Evolutionary conservation across 2,113 vertebrate genomes (phyloP), one percentile per base, ranked within the genome.

Genomic region (Gymnogyps californianus): DNA sequence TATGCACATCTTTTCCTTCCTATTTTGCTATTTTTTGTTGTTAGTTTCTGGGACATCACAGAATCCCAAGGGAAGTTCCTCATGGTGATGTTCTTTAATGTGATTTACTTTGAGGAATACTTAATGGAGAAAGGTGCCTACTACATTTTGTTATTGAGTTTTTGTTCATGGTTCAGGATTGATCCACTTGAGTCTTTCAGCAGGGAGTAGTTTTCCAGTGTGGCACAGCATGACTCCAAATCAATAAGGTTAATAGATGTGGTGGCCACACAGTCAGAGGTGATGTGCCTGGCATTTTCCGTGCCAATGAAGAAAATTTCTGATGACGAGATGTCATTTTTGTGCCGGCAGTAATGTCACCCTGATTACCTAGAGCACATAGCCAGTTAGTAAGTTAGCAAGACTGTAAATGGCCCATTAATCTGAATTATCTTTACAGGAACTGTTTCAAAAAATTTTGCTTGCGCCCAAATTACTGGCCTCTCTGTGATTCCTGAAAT

Each of bases 221-320:
- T 98, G 98, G 95, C 98, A 98, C 99, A 99, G 99, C 98, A 94
- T 96, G 99, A 97, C 96, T 98, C 98, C 98, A 98, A 98, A 99
- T 99, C 99, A 99, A 99, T 99, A 99, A 99, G 99, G 99, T 99
- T 99, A 99, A 99, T 99, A 99, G 99, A 98, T 98, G 99, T 99
- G 98, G 98, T 98, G 98, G 98, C 98, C 98, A 98, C 97, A 96
- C 98, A 99, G 99, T 99, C 98, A 99, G 99, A 99, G 98, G 98
- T 99, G 98, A 98, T 98, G 98, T 97, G 98, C 98, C 98, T 99
- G 98, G 98, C 98, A 99, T 99, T 99, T 99, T 98, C 98, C 55
- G 98, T 99, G 98, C 98, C 99, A 98, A 98, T 98, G 98, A 99
- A 98, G 98, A 98, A 98, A 98, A 99, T 98, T 99, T 98, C 98